A percentile compares a stretch with the other conserved stretches of the same genome.
phyloP scores from a whole-genome alignment of 2,113 vertebrate species.

The Ia io region DNA sequence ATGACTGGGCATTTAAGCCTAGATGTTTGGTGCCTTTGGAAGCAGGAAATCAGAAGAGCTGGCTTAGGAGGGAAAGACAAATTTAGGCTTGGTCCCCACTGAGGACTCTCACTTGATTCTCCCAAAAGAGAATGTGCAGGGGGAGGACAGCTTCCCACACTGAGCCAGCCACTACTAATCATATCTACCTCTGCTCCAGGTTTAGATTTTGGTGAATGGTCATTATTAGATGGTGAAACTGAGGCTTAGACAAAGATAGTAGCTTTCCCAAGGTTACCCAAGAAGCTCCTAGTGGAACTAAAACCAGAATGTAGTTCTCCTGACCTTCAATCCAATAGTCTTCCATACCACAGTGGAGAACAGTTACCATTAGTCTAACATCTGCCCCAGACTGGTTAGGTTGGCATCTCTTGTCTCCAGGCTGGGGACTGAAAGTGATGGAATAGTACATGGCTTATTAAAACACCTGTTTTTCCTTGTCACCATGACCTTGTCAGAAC shows the following conservation, averaged over 20 bases:
- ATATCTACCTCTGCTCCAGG: not conserved
- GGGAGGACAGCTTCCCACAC: not conserved
- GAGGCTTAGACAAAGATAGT: not conserved
- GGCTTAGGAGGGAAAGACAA: not conserved
- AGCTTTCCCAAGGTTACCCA: not conserved
- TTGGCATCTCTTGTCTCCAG: conserved; percentile 44
- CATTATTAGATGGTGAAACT: not conserved
- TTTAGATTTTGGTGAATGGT: not conserved
- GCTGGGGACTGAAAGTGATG: not conserved
- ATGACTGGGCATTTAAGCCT: not conserved
- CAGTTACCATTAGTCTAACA: not conserved
- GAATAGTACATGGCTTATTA: not conserved
- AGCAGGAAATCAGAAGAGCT: not conserved
- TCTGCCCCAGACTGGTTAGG: conserved; percentile 47
- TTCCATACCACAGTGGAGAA: not conserved
- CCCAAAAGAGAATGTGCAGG: not conserved
- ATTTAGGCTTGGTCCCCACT: not conserved
- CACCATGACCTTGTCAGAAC: conserved; percentile 46
- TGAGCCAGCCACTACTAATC: not conserved
- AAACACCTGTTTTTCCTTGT: conserved; percentile 34
- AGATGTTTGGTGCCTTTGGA: not conserved
- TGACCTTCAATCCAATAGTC: not conserved
- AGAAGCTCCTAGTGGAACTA: not conserved
- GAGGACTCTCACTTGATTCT: not conserved
- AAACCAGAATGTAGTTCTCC: not conserved